Conservation (phyloP, 2,797 vertebrate genomes). For the Urophycis tenuis region DNA sequence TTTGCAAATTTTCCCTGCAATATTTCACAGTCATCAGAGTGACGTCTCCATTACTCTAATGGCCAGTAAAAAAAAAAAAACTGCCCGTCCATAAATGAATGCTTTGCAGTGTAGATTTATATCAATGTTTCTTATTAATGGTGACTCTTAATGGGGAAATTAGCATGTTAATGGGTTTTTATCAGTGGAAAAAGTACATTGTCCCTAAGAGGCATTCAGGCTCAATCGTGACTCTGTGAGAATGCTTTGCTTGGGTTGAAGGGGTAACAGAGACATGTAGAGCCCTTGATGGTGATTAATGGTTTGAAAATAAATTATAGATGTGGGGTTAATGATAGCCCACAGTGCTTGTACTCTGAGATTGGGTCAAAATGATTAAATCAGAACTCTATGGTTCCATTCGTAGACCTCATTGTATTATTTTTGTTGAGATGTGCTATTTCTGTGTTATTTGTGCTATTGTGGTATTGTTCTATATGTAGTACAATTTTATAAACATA, state of each 20-base stretch:
- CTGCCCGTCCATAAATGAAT: slow-evolving; percentile 28
- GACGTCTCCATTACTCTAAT: background rate
- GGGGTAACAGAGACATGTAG: slow-evolving; percentile 24
- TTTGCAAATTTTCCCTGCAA: slow-evolving; percentile 5
- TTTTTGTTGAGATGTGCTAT: no score
- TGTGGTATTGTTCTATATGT: background rate
- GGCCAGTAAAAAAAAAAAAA: background rate
- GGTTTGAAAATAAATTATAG: slow-evolving; percentile 33
- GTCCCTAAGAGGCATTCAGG: slow-evolving; percentile 38
- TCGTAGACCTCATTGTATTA: background rate
- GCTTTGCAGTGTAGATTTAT: slow-evolving; percentile 15
- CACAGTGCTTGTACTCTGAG: slow-evolving; percentile 15
- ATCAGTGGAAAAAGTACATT: slow-evolving; percentile 41
- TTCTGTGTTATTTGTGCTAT: no score
- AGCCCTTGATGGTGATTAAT: slow-evolving; percentile 42
- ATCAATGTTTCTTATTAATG: slow-evolving; percentile 55
- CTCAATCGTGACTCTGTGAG: slow-evolving; percentile 31
- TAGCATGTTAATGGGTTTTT: slow-evolving; percentile 58
- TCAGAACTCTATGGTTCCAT: background rate
- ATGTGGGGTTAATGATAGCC: slow-evolving; percentile 29
- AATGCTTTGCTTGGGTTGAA: slow-evolving; percentile 32
- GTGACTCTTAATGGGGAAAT: slow-evolving; percentile 51
- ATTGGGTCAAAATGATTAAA: slow-evolving; percentile 12
- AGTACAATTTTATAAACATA: background rate
- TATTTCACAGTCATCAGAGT: slow-evolving; percentile 8